These are phyloP conservation scores for Gadopsis marmoratus DNA, from an alignment of 2,797 vertebrate genomes.

Conservation along the genomic window DNA sequence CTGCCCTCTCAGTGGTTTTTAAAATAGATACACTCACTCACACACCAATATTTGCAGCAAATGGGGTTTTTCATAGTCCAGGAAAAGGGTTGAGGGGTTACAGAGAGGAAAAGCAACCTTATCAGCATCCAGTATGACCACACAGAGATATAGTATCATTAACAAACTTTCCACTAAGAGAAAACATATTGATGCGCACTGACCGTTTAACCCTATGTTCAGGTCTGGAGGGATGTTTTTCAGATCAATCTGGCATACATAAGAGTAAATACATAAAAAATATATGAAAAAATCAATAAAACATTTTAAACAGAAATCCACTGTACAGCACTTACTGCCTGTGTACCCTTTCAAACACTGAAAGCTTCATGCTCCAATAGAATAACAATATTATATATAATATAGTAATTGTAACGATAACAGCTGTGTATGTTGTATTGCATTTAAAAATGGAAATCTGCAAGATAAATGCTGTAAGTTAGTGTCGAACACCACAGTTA, in stretches of 20 bases:
- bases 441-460: background rate
- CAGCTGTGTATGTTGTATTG: background rate
- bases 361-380: background rate
- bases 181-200: conserved; percentile 21
- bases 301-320: background rate
- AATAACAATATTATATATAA: background rate
- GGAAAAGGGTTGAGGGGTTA: conserved; percentile 54
- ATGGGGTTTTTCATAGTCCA: conserved; percentile 55
- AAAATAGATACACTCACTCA: conserved; percentile 56
- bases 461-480: background rate
- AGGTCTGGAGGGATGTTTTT: conserved; percentile 8
- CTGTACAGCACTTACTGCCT: background rate
- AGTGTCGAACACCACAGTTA: background rate
- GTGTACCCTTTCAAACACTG: background rate
- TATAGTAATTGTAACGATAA: background rate
- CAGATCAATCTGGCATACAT: background rate
- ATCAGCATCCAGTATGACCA: conserved; percentile 42
- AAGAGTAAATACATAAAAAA: background rate
- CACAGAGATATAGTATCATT: conserved; percentile 38
- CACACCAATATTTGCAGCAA: conserved; percentile 45
- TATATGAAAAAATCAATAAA: background rate
- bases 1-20: conserved; percentile 57
- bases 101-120: conserved; percentile 47
- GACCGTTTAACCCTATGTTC: conserved; percentile 3
- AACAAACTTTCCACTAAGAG: conserved; percentile 15